Evolutionary conservation across 2,888 invertebrate genomes (phyloP).

Genomic region (Sipha maydis): DNA sequence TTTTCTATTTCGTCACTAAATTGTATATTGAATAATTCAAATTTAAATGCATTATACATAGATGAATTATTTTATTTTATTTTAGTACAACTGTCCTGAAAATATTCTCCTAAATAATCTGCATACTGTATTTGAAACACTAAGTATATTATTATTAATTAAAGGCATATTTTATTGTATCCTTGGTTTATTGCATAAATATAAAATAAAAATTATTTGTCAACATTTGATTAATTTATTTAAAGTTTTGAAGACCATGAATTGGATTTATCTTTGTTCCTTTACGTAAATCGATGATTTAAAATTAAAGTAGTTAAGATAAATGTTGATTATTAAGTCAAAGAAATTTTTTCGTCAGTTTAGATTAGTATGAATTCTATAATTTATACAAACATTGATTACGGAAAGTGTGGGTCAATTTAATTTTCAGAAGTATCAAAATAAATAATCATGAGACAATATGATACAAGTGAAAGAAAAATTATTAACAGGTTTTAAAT

Average conservation of each 20-base stretch:
- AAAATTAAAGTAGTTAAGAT: too few species aligned
- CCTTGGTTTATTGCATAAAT: too few species aligned
- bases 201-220: too few species aligned
- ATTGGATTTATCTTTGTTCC: too few species aligned
- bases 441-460: background rate
- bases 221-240: too few species aligned
- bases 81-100: background rate
- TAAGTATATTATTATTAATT: too few species aligned
- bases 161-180: too few species aligned
- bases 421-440: background rate
- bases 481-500: too few species aligned
- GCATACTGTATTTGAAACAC: background rate
- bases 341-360: background rate
- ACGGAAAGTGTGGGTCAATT: background rate
- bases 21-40: background rate
- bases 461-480: too few species aligned
- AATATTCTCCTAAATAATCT: background rate
- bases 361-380: background rate
- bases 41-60: background rate
- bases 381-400: background rate
- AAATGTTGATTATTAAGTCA: background rate
- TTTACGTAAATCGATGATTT: too few species aligned
- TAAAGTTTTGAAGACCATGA: too few species aligned
- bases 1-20: too few species aligned
- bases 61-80: background rate